Conservation (phyloP, 2,888 invertebrate genomes). For the Lasius platythorax region DNA sequence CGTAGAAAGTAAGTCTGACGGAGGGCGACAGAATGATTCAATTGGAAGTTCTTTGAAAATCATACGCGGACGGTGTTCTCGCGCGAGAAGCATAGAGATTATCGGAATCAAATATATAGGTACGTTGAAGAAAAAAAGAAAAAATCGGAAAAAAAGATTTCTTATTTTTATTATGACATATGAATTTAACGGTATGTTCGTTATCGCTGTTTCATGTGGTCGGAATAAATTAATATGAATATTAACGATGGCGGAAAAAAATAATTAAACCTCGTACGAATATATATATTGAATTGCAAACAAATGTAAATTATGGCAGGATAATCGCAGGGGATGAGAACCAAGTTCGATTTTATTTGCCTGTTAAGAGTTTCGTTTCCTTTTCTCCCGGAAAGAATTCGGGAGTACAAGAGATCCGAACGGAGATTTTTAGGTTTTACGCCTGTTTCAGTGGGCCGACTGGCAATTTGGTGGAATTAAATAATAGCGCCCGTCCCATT, state of each 20-base stretch:
- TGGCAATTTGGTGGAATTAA: conserved; percentile 75
- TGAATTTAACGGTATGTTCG: conserved; percentile 5
- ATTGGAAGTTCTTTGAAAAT: conserved; percentile 8
- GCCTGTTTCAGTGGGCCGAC: conserved; percentile 69
- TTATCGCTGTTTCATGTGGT: conserved; percentile 10
- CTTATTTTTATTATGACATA: not conserved
- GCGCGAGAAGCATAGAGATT: not conserved
- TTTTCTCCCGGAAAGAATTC: conserved; percentile 67
- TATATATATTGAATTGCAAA: conserved; percentile 14
- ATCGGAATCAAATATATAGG: not conserved
- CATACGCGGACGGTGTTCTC: not conserved
- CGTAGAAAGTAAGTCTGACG: conserved; percentile 6
- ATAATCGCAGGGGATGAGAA: conserved; percentile 32
- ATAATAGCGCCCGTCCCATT: conserved; percentile 76
- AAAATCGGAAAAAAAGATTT: not conserved
- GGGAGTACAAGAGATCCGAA: conserved; percentile 57
- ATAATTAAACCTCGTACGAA: conserved; percentile 35
- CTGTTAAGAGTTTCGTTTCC: conserved; percentile 44
- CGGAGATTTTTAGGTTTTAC: conserved; percentile 74
- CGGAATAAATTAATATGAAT: conserved; percentile 36
- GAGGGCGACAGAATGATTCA: not conserved
- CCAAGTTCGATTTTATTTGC: conserved; percentile 50
- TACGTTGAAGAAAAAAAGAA: not conserved
- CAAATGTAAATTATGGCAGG: conserved; percentile 50
- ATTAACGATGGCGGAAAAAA: conserved; percentile 39